These are phyloP conservation scores for Tauraco hartlaubi DNA, from an alignment of 2,797 vertebrate species.

Conservation along the genomic window DNA sequence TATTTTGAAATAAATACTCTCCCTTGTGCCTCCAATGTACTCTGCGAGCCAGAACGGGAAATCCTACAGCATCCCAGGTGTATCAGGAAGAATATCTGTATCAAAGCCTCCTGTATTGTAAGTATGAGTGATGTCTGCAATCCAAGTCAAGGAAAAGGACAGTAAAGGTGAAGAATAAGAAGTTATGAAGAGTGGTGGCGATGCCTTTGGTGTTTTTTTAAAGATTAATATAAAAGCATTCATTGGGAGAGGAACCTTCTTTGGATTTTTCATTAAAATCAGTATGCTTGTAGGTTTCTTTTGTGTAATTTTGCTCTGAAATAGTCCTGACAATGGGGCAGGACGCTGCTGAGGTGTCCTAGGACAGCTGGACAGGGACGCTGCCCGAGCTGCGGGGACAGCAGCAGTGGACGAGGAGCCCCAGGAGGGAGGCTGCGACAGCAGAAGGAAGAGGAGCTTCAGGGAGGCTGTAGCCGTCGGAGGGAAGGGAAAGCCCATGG, in stretches of 20 bases:
- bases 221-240: neutral
- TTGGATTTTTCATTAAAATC: neutral
- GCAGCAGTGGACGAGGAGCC: rapidly evolving
- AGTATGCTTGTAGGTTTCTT: neutral
- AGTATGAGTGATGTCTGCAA: neutral
- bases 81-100: neutral
- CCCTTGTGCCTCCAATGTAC: neutral
- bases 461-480: neutral
- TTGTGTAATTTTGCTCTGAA: neutral
- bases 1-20: neutral
- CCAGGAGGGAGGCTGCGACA: rapidly evolving
- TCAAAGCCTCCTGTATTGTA: neutral
- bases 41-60: neutral
- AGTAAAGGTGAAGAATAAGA: neutral
- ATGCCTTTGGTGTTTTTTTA: neutral
- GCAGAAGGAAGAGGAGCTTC: neutral
- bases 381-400: too few species aligned
- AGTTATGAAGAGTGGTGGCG: neutral
- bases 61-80: neutral
- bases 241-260: neutral
- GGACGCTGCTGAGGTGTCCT: rapidly evolving
- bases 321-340: rapidly evolving
- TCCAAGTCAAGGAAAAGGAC: neutral
- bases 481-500: too few species aligned
- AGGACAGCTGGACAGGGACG: rapidly evolving